Evolutionary conservation across 2,797 vertebrate genomes (phyloP).

Genomic region (Momotus momota): DNA sequence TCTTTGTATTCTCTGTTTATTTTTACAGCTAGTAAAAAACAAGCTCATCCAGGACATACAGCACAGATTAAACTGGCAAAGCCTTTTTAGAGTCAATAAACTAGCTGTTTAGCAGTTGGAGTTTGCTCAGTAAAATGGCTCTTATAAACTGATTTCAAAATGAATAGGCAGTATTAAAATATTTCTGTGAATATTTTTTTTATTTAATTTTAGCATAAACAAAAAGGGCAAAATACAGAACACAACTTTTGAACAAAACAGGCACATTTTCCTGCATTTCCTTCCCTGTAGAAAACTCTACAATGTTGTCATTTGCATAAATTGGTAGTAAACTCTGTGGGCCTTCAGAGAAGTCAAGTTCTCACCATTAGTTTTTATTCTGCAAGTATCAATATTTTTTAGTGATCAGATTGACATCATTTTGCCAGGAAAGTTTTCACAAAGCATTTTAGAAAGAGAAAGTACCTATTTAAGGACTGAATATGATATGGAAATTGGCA

Average conservation of each 20-base stretch:
- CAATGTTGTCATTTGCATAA: not conserved
- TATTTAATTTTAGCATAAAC: not conserved
- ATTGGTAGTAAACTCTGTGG: not conserved
- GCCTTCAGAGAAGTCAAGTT: not conserved
- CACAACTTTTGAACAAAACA: not conserved
- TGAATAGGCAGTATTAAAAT: not conserved
- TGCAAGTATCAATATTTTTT: not conserved
- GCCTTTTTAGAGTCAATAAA: constrained; percentile 32
- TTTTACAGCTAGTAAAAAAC: constrained; percentile 46
- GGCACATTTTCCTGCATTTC: not conserved
- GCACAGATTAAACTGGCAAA: constrained; percentile 35
- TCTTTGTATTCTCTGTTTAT: constrained; percentile 44
- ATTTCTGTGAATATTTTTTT: not conserved
- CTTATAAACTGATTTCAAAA: not conserved
- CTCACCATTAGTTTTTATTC: not conserved
- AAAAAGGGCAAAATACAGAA: not conserved
- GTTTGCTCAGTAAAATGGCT: constrained; percentile 7
- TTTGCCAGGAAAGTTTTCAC: constrained; percentile 21
- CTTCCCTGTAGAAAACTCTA: not conserved
- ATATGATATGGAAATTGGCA: not conserved
- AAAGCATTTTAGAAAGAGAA: not conserved
- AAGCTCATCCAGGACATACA: constrained; percentile 23
- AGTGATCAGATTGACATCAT: not conserved
- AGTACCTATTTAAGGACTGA: not conserved
- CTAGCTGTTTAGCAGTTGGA: constrained; percentile 17